Evolutionary conservation across 2,888 invertebrate species (phyloP).

Genomic region (Protula sp.): DNA sequence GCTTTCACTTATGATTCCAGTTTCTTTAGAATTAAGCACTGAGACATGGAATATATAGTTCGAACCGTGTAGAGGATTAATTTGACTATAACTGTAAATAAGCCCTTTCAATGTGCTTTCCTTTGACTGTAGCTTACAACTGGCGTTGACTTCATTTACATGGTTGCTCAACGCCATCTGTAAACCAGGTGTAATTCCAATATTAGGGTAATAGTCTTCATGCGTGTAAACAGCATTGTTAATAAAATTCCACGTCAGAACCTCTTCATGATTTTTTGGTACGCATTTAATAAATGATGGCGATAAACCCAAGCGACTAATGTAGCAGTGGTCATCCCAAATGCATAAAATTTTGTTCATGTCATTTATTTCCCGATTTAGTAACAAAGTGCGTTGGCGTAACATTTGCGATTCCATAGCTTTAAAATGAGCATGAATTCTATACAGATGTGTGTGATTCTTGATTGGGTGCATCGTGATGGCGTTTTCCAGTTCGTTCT

Average conservation of each 20-base stretch:
- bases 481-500: slow-evolving; percentile 87
- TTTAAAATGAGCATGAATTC: slow-evolving; percentile 83
- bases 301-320: slow-evolving; percentile 50
- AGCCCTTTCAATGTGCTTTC: slow-evolving; percentile 92
- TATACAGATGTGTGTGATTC: slow-evolving; percentile 74
- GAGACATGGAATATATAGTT: slow-evolving; percentile 89
- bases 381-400: slow-evolving; percentile 68
- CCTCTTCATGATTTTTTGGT: slow-evolving; percentile 64
- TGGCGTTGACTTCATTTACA: slow-evolving; percentile 70
- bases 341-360: slow-evolving; percentile 39
- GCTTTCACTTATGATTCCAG: slow-evolving; percentile 87
- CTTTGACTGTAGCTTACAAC: slow-evolving; percentile 83
- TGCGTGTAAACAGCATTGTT: slow-evolving; percentile 78
- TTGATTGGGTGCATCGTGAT: slow-evolving; percentile 93
- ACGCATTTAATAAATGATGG: slow-evolving; percentile 71
- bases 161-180: slow-evolving; percentile 80
- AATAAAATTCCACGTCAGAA: slow-evolving; percentile 81
- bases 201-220: slow-evolving; percentile 77
- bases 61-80: slow-evolving; percentile 82
- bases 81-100: slow-evolving; percentile 83
- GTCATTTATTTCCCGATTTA: slow-evolving; percentile 65
- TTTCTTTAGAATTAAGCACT: slow-evolving; percentile 66
- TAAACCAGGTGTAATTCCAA: slow-evolving; percentile 74
- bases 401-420: slow-evolving; percentile 57
- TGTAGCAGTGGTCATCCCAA: slow-evolving; percentile 4